These are phyloP conservation scores for Xiphophorus birchmanni DNA, from an alignment of 2,797 vertebrate genomes.

Conservation along the genomic window DNA sequence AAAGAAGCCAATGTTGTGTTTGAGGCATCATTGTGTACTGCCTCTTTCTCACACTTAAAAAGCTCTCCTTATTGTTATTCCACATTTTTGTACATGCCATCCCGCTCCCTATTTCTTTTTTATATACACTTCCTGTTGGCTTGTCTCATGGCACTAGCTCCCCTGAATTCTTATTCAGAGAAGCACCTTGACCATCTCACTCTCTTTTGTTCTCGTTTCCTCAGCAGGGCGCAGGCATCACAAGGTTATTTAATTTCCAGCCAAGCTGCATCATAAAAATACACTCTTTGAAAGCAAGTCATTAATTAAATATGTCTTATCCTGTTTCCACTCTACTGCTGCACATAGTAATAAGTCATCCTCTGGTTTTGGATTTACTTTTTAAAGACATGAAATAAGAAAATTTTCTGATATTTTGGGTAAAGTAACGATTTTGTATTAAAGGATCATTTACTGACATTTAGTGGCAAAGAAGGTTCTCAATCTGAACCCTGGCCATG, in stretches of 20 bases:
- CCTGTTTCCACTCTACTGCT: background rate
- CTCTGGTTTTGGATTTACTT: background rate
- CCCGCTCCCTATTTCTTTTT: slow-evolving; percentile 52
- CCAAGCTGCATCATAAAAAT: slow-evolving; percentile 28
- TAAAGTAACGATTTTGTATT: background rate
- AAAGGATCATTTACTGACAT: background rate
- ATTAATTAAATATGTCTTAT: slow-evolving; percentile 21
- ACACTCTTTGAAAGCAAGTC: slow-evolving; percentile 29
- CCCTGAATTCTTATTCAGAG: slow-evolving; percentile 61
- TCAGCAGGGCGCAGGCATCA: slow-evolving; percentile 45
- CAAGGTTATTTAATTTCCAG: slow-evolving; percentile 65
- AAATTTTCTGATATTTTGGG: background rate
- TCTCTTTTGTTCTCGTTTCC: slow-evolving; percentile 56
- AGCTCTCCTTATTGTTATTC: slow-evolving; percentile 78
- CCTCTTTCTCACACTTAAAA: slow-evolving; percentile 70
- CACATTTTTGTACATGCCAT: slow-evolving; percentile 72
- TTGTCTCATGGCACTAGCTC: slow-evolving; percentile 42
- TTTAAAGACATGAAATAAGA: background rate
- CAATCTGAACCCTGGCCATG: background rate
- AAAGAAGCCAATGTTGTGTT: slow-evolving; percentile 71
- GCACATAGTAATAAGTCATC: background rate
- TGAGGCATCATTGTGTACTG: slow-evolving; percentile 75
- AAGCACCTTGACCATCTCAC: slow-evolving; percentile 62
- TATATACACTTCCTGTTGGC: slow-evolving; percentile 51
- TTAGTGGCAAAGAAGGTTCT: background rate